Percentiles rank a stretch among this genome's conserved stretches.
These are phyloP conservation scores for Nephrotoma flavescens DNA, from an alignment of 2,888 invertebrate genomes.

Conservation along the genomic window DNA sequence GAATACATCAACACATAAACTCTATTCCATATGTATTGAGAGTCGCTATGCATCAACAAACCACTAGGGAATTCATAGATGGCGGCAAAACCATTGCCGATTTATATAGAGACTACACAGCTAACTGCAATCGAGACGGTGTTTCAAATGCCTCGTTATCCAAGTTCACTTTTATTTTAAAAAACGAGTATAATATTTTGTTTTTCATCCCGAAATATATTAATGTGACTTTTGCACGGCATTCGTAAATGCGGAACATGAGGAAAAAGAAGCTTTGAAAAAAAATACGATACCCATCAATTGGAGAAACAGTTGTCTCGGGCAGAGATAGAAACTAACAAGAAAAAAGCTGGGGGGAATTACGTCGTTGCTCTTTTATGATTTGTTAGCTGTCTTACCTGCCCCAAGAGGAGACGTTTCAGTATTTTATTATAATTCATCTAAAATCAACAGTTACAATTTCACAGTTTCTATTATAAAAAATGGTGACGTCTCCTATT, in stretches of 20 bases:
- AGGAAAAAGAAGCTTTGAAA: slow-evolving; percentile 13
- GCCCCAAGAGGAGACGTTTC: slow-evolving; percentile 19
- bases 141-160: too few relatives aligned
- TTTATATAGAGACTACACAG: not conserved
- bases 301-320: slow-evolving; percentile 13
- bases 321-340: slow-evolving; percentile 9
- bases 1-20: too few relatives aligned
- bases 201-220: too few relatives aligned
- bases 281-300: slow-evolving; percentile 16
- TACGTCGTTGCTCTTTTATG: slow-evolving; percentile 16
- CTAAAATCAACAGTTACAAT: slow-evolving; percentile 19
- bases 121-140: too few relatives aligned
- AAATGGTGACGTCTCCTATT: slow-evolving; percentile 16
- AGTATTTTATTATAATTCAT: slow-evolving; percentile 1
- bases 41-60: too few relatives aligned
- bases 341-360: slow-evolving; percentile 15
- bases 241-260: not conserved
- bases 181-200: too few relatives aligned
- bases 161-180: too few relatives aligned
- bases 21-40: too few relatives aligned
- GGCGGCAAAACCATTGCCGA: too few relatives aligned
- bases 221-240: too few relatives aligned
- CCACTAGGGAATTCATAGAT: too few relatives aligned
- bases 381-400: slow-evolving; percentile 20
- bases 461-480: slow-evolving; percentile 19